phyloP scores from a whole-genome alignment of 1,140 invertebrate genomes.

The Dendroctonus valens region DNA sequence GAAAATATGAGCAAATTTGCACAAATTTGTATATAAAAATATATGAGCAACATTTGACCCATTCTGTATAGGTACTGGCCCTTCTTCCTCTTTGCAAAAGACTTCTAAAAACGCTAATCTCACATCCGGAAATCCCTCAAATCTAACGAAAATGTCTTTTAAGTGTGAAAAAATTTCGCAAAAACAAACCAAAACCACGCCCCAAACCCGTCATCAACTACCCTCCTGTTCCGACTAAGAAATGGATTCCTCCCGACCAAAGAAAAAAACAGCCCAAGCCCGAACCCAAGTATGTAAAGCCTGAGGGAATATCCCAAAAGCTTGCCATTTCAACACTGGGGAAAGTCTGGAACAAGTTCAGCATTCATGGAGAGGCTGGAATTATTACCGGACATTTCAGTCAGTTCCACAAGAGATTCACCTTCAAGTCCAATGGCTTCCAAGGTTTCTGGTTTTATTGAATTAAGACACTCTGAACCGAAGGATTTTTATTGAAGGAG shows the following conservation, averaged over 20 bases:
- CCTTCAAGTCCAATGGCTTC: slow-evolving; percentile 39
- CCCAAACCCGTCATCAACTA: slow-evolving; percentile 40
- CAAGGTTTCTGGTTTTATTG: slow-evolving; percentile 36
- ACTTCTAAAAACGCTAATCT: no score
- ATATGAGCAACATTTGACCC: no score
- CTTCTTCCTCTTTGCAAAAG: no score
- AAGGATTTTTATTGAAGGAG: slow-evolving; percentile 24
- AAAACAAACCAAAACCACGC: slow-evolving; percentile 21
- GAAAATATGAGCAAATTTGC: no score
- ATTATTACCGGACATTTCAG: slow-evolving; percentile 39
- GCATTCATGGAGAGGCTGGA: slow-evolving; percentile 25
- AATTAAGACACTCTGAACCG: not conserved
- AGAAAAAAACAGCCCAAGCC: slow-evolving; percentile 33
- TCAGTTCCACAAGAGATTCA: slow-evolving; percentile 41
- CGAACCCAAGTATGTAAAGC: slow-evolving; percentile 38
- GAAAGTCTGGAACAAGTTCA: slow-evolving; percentile 43
- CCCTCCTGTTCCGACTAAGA: slow-evolving; percentile 43
- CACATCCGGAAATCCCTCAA: no score
- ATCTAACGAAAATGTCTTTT: no score
- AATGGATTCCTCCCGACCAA: slow-evolving; percentile 46
- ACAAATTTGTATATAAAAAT: no score
- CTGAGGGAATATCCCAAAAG: slow-evolving; percentile 38
- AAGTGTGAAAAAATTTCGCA: slow-evolving; percentile 12
- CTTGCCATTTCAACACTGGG: slow-evolving; percentile 40
- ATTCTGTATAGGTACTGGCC: no score